These are phyloP conservation scores for Diadegma fenestrale DNA, from an alignment of 2,888 invertebrate genomes.

Conservation along the genomic window DNA sequence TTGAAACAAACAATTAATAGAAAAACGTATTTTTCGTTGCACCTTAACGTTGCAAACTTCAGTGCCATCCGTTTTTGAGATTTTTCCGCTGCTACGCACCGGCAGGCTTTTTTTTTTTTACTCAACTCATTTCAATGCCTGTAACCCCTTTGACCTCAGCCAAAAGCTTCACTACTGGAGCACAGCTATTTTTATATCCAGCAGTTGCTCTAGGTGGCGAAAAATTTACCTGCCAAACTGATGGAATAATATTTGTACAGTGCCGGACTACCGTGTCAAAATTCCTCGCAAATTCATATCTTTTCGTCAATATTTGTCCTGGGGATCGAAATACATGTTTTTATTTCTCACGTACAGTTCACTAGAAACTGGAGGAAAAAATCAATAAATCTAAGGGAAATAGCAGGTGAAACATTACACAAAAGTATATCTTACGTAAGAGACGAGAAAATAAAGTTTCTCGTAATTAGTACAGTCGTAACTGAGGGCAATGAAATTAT, in stretches of 20 bases:
- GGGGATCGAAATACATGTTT: not conserved
- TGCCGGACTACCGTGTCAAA: slow-evolving; percentile 27
- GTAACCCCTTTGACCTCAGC: slow-evolving; percentile 6
- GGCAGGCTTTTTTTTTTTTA: not conserved
- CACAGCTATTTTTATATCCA: slow-evolving; percentile 33
- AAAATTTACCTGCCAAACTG: not conserved
- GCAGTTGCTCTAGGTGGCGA: not conserved
- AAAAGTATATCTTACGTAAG: not conserved
- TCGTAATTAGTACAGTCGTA: not conserved
- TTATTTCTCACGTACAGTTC: not conserved
- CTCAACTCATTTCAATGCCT: not conserved
- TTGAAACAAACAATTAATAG: too few species aligned
- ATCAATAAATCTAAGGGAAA: not conserved
- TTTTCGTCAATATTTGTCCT: not conserved
- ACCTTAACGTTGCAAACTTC: too few species aligned
- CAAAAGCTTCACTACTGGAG: slow-evolving; percentile 21
- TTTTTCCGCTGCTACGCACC: not conserved
- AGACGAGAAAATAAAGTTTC: not conserved
- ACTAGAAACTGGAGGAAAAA: not conserved
- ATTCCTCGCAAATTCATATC: not conserved
- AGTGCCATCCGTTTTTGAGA: too few species aligned
- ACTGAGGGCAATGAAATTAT: not conserved
- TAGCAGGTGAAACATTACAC: not conserved
- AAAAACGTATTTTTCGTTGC: too few species aligned
- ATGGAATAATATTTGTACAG: not conserved